Base-by-base conservation (phyloP, 2,113 vertebrate genomes). In the Girardinichthys multiradiatus region DNA sequence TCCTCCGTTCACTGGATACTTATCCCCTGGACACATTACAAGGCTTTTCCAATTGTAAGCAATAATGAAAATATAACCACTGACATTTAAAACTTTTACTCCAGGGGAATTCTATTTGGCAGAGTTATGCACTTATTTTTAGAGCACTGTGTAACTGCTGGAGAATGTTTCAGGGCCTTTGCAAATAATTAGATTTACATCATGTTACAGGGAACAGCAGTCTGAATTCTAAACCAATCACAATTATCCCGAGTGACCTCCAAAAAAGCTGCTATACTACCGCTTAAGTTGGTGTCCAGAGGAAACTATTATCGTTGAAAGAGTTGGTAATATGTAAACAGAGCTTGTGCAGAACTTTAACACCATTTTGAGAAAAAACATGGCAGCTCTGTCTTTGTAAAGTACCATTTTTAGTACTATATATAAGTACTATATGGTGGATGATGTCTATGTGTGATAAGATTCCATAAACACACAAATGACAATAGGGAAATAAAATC, bases 61-160 rank as follows among this genome's bases (percentile, higher is more conserved):
- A 76, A 68, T 71, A 68, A 85, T 73, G 73, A 86, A 74, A 79
- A 76, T 57, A 79, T 30, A 45, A 76, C 75, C 15, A 13, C 51
- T 66, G 54, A 74, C 61, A 37, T 72, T 59, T 62, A 67, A 37
- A 75, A 19, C 24, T 79, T 76, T 61, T n/a, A n/a, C 39, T 60
- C 28, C 26, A 28, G 3, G 39, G 63, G 63, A 27, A 42, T 65
- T 65, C 37, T 45, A 15, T 42, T 39, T 64, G 63, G 63, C 24
- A 26, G 39, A 28, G 35, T 45, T 45, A 19, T 65, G 37, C 17
- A 13, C 9, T 61, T 21, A 61, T 61, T 29, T 61, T 21, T 39
- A 42, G 5, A 42, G 37, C 37, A 27, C 26, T 28, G 37, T 9
- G 35, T 64, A 26, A 17, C 10, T 11, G 63, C n/a, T 17, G 37